Evolutionary conservation across 1,140 invertebrate species (phyloP).

Genomic region (Melipona quadrifasciata): DNA sequence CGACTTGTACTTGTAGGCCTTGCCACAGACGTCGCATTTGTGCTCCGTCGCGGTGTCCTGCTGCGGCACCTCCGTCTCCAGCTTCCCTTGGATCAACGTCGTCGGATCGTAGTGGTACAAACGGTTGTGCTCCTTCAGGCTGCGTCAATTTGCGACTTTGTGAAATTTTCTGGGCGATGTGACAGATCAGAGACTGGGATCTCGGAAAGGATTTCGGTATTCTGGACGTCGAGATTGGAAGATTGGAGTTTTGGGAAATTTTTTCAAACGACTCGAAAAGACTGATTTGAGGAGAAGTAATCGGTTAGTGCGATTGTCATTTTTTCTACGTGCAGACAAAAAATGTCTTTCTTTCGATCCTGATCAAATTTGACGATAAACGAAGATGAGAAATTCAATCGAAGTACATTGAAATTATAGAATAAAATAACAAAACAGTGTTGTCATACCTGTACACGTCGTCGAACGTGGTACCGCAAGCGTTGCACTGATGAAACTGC

Average conservation of each 20-base stretch:
- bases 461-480: conserved; percentile 84
- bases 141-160: neutral
- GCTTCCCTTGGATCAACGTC: conserved; percentile 27
- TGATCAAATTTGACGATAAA: no score
- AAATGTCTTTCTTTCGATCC: no score
- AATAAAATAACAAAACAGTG: neutral
- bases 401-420: no score
- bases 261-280: neutral
- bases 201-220: no score
- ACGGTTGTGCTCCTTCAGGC: conserved; percentile 84
- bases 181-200: neutral
- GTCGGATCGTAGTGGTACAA: conserved; percentile 78
- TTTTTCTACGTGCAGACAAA: no score
- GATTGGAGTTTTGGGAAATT: neutral
- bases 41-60: conserved; percentile 44
- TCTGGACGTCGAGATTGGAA: neutral
- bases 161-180: neutral
- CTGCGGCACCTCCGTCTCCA: conserved; percentile 10
- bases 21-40: conserved; percentile 69
- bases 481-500: conserved; percentile 81
- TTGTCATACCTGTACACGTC: conserved; percentile 53
- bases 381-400: no score
- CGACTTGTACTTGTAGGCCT: conserved; percentile 61
- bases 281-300: no score
- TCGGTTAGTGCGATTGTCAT: neutral